Evolutionary conservation across 2,888 invertebrate species (phyloP), one percentile per base, ranked within the genome.

Genomic region (Cheiracanthium punctorium): DNA sequence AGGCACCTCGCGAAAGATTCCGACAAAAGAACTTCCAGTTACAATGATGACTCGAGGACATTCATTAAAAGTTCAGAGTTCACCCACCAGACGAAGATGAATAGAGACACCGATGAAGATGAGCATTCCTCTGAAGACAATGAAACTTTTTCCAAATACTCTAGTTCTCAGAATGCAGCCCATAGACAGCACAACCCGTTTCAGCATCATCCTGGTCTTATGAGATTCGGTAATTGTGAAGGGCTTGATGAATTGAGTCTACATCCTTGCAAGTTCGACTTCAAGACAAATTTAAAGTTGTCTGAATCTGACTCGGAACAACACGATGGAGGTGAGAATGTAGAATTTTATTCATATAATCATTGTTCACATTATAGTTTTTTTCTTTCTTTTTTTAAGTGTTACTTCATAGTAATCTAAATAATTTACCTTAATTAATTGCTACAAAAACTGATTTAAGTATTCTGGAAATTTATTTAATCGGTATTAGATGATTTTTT

Each of bases 241-340:
- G 65, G 29, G 14, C 24, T 52, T 32, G 74, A 84, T 14, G 67
- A 24, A 1, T 28, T 41, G 7, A 69, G 41, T 8, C 64, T 70
- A 5, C 69, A 41, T 12, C 79, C 72, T 1, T 74, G 67, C 24
- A 72, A 84, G 12, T 73, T 77, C 20, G 79, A 74, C 10, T 74
- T 74, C 58, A 84, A 84, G 24, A 73, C 69, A 5, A 85, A 80
- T 30, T 32, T 79, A 28, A 30, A 69, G 5, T 43, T 74, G n/a
- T 85, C 79, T n/a, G 73, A 74, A 24, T 80, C 79, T 0, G 84
- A 79, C 52, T 20, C 24, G 0, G 84, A 85, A 29, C 79, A 69
- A 24, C 84, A 77, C 41, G 84, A 85, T 32, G 37, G 30, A 73
- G 84, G 84, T 85, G 70, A 85, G 75, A n/a, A n/a, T n/a, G n/a